Percentiles rank a stretch among this genome's conserved stretches.
Evolutionary conservation across 2,888 invertebrate species (phyloP).

Genomic region (Beris chalybata): DNA sequence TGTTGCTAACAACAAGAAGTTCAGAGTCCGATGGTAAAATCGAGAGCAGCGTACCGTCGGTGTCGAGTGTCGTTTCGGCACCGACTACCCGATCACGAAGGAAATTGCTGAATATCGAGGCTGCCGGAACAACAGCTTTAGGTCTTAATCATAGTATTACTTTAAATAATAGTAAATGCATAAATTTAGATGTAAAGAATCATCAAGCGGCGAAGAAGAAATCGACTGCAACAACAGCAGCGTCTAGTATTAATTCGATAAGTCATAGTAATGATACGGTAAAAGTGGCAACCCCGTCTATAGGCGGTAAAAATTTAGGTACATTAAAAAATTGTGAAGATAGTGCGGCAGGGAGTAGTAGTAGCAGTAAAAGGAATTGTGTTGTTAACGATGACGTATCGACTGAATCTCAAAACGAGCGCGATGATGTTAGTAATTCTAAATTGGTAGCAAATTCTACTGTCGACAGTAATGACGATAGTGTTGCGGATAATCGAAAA

Average conservation of each 20-base stretch:
- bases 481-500: slow-evolving; percentile 44
- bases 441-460: slow-evolving; percentile 29
- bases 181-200: slow-evolving; percentile 36
- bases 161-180: slow-evolving; percentile 36
- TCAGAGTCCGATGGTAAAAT: slow-evolving; percentile 25
- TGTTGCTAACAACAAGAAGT: slow-evolving; percentile 35
- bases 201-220: slow-evolving; percentile 36
- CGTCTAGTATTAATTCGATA: slow-evolving; percentile 28
- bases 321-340: slow-evolving; percentile 20
- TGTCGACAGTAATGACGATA: slow-evolving; percentile 23
- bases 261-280: neutral
- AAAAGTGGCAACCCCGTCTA: neutral
- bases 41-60: slow-evolving; percentile 17
- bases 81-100: slow-evolving; percentile 39
- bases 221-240: slow-evolving; percentile 11
- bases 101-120: slow-evolving; percentile 34
- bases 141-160: slow-evolving; percentile 36
- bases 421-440: slow-evolving; percentile 3
- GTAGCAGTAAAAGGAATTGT: slow-evolving; percentile 28
- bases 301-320: slow-evolving; percentile 23
- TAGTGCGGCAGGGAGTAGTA: slow-evolving; percentile 9
- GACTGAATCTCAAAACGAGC: slow-evolving; percentile 35
- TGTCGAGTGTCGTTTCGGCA: slow-evolving; percentile 39
- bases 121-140: slow-evolving; percentile 43
- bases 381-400: slow-evolving; percentile 42